Evolutionary conservation across 2,797 vertebrate species (phyloP).

Genomic region (Darevskia nairensis): DNA sequence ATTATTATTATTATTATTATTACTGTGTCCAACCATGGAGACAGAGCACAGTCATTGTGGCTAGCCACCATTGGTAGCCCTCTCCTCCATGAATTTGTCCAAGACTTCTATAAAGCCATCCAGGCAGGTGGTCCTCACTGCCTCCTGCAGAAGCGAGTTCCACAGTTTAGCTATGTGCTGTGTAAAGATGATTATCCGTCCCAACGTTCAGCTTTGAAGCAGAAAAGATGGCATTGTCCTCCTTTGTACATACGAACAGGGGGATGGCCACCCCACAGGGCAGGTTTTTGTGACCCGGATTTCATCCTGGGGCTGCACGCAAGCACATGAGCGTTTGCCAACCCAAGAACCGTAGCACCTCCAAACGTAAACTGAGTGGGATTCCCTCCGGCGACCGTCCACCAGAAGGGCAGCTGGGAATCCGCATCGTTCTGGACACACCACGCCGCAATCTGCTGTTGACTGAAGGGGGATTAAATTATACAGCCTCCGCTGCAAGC

Average conservation of each 20-base stretch:
- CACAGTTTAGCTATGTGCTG: not conserved
- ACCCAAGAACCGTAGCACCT: not conserved
- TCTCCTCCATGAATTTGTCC: not conserved
- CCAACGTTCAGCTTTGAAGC: too few relatives aligned
- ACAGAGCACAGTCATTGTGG: not conserved
- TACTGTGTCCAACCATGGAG: not conserved
- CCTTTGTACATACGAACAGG: not conserved
- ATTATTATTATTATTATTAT: too few relatives aligned
- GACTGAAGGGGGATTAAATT: constrained; percentile 30
- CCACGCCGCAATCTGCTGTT: not conserved
- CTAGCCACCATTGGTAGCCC: not conserved
- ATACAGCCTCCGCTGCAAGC: constrained; percentile 19
- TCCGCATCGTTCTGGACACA: not conserved
- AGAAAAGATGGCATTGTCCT: not conserved
- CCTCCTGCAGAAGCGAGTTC: not conserved
- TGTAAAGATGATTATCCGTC: too few relatives aligned
- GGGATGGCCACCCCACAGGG: not conserved
- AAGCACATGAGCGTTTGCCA: not conserved
- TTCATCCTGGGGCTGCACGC: not conserved
- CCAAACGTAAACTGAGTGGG: not conserved
- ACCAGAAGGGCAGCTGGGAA: constrained; percentile 18
- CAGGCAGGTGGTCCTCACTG: not conserved
- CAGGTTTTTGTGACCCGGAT: not conserved
- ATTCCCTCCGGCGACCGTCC: not conserved
- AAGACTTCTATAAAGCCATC: not conserved